Percentiles rank a stretch among this genome's conserved stretches.
These are phyloP conservation scores for Sebastes elongatus DNA, from an alignment of 2,797 vertebrate species.

Conservation along the genomic window DNA sequence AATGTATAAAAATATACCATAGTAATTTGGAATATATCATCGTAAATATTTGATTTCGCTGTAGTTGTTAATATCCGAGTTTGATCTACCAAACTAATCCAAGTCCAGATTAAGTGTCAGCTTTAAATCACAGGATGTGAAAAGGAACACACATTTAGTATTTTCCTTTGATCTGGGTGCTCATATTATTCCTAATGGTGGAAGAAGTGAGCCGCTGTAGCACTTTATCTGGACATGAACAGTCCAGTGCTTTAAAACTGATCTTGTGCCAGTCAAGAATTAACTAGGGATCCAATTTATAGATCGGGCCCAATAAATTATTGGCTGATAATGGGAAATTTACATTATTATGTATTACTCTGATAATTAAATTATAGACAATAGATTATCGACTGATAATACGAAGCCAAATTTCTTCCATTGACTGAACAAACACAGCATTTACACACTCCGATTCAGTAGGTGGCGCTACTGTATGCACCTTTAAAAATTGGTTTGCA, in stretches of 20 bases:
- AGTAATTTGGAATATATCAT: neutral
- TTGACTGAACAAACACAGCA: neutral
- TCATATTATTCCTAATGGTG: neutral
- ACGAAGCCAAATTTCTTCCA: too few relatives aligned
- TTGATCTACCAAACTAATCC: neutral
- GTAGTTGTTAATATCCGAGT: neutral
- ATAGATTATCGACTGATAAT: too few relatives aligned
- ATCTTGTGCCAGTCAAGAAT: slow-evolving; percentile 15
- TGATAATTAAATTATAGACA: neutral
- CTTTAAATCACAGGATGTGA: slow-evolving; percentile 1
- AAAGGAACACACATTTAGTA: neutral
- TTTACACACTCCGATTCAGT: neutral
- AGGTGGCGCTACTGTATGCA: neutral
- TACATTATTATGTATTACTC: neutral
- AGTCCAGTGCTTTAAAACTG: slow-evolving; percentile 18
- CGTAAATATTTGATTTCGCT: neutral
- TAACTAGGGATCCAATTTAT: neutral
- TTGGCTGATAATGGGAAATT: neutral
- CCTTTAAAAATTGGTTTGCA: neutral
- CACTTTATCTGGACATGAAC: slow-evolving; percentile 12
- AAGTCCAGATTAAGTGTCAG: neutral
- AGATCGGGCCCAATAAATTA: neutral
- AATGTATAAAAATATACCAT: neutral
- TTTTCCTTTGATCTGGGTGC: slow-evolving; percentile 10
- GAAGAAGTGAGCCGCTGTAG: neutral